These are phyloP conservation scores for Pangasius mekongensis DNA, from an alignment of 2,797 vertebrate species.

Conservation along the genomic window DNA sequence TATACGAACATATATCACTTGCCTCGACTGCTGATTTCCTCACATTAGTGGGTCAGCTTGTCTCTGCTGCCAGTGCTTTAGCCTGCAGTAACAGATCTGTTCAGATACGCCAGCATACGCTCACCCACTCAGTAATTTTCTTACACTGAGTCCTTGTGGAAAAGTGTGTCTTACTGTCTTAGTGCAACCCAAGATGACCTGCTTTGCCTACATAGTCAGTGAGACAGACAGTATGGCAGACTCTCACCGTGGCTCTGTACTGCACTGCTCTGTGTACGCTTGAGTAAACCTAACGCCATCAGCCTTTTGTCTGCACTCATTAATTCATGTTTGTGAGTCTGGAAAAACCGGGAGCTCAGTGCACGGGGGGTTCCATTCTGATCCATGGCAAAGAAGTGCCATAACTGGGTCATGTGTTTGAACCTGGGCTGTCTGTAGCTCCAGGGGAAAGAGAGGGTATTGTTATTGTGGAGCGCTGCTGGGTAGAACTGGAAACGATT, in stretches of 20 bases:
- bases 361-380: conserved; percentile 35
- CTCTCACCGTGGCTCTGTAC: conserved; percentile 47
- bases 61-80: conserved; percentile 29
- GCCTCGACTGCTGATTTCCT: conserved; percentile 13
- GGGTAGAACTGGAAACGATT: conserved; percentile 64
- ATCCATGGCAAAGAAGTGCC: conserved; percentile 27
- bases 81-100: conserved; percentile 20
- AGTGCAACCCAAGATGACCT: conserved; percentile 28
- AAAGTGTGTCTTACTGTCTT: neutral
- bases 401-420: conserved; percentile 31
- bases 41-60: conserved; percentile 40
- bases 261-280: conserved; percentile 57
- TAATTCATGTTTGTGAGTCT: conserved; percentile 76
- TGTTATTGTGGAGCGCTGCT: conserved; percentile 58
- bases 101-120: conserved; percentile 26
- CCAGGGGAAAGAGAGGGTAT: conserved; percentile 15
- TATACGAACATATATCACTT: neutral
- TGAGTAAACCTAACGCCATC: conserved; percentile 64
- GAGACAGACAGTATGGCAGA: conserved; percentile 31
- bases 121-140: conserved; percentile 22
- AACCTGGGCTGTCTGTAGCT: conserved; percentile 47
- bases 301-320: conserved; percentile 72
- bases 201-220: conserved; percentile 13
- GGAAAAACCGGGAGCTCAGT: conserved; percentile 65
- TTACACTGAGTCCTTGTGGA: conserved; percentile 11